Evolutionary conservation across 2,888 invertebrate species (phyloP).

Genomic region (Diarsia dahlii): DNA sequence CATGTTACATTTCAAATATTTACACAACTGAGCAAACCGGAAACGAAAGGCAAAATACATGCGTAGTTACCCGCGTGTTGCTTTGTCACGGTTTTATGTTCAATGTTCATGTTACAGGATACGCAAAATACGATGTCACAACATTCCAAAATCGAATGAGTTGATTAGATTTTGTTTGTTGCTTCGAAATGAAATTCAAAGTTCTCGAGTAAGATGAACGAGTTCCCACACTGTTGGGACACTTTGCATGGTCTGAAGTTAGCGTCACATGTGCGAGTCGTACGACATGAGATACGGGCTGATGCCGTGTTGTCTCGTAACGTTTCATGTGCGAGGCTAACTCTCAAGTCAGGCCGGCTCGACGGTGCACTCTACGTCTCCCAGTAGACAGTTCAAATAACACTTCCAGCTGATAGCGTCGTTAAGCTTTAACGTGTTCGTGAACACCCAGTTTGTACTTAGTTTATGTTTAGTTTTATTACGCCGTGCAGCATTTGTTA

Average conservation of each 20-base stretch:
- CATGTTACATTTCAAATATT: constrained; percentile 56
- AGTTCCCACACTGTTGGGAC: constrained; percentile 23
- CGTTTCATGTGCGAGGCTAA: constrained; percentile 53
- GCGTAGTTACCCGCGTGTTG: constrained; percentile 39
- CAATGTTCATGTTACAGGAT: constrained; percentile 42
- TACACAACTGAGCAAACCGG: constrained; percentile 60
- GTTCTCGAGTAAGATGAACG: constrained; percentile 23
- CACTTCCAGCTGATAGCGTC: constrained; percentile 78
- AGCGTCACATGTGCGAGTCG: constrained; percentile 35
- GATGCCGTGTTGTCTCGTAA: constrained; percentile 55
- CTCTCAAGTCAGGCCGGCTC: constrained; percentile 62
- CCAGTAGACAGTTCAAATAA: constrained; percentile 75
- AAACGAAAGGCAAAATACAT: constrained; percentile 60
- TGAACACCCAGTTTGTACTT: constrained; percentile 78
- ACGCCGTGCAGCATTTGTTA: constrained; percentile 70
- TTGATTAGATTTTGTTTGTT: constrained; percentile 18
- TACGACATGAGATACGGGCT: constrained; percentile 40
- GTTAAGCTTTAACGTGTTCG: constrained; percentile 77
- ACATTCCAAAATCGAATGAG: constrained; percentile 20
- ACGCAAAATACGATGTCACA: constrained; percentile 27
- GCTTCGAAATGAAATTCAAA: constrained; percentile 13
- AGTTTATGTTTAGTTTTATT: constrained; percentile 81
- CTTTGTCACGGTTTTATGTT: constrained; percentile 49
- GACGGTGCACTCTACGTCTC: constrained; percentile 72
- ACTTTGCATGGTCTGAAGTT: constrained; percentile 47